phyloP scores from a whole-genome alignment of 2,113 vertebrate genomes.

The Misgurnus anguillicaudatus region DNA sequence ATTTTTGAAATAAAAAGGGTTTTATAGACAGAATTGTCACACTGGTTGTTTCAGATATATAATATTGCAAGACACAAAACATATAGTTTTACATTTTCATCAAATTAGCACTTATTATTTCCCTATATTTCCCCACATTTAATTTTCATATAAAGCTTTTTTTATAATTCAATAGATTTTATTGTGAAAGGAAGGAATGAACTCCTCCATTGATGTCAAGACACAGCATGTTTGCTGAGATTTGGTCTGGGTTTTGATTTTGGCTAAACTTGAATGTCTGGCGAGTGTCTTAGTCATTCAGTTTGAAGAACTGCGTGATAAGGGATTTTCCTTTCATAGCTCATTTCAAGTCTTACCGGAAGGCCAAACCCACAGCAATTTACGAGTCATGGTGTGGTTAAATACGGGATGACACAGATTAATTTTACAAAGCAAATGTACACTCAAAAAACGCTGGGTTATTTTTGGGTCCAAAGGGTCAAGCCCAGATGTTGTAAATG shows the following conservation, averaged over 20 bases:
- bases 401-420: neutral
- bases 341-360: neutral
- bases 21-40: neutral
- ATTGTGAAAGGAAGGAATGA: neutral
- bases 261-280: neutral
- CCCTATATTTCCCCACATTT: too few species aligned
- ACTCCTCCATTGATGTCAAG: neutral
- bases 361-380: conserved; percentile 6
- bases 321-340: neutral
- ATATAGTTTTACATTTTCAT: neutral
- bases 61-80: too few species aligned
- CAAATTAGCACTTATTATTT: too few species aligned
- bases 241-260: neutral
- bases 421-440: neutral
- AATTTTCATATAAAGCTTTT: neutral
- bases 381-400: neutral
- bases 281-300: neutral
- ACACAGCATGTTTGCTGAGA: conserved; percentile 5
- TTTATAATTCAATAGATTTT: neutral
- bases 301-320: neutral
- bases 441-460: too few species aligned
- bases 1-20: neutral
- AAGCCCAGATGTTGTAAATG: too few species aligned
- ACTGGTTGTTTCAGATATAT: neutral
- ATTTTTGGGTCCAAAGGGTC: too few species aligned